phyloP scores from a whole-genome alignment of 2,797 vertebrate species.

The Chelonia mydas region DNA sequence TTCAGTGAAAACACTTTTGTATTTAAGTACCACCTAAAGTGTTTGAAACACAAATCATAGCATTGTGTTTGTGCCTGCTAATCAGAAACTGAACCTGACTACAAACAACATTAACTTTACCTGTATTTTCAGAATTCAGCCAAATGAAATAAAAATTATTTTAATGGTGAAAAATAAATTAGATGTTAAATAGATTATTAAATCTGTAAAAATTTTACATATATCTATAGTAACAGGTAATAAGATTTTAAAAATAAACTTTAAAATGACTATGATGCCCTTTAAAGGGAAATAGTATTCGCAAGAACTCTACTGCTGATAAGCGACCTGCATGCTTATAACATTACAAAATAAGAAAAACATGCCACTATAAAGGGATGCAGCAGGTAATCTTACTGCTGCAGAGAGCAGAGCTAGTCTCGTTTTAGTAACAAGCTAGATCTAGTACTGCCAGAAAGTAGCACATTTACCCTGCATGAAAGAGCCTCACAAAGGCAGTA shows the following conservation, averaged over 20 bases:
- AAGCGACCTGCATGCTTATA: neutral
- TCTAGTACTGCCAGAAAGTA: neutral
- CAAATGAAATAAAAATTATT: neutral
- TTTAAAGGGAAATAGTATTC: neutral
- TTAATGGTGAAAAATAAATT: neutral
- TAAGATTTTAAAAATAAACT: neutral
- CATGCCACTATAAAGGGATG: neutral
- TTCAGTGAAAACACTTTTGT: rapidly evolving
- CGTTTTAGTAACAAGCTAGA: neutral
- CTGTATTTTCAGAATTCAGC: neutral
- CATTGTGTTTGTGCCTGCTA: neutral
- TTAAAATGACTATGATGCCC: neutral
- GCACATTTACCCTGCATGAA: neutral
- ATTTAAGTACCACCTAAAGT: neutral
- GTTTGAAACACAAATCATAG: neutral
- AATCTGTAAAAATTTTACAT: neutral
- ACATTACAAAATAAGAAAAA: neutral
- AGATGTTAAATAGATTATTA: neutral
- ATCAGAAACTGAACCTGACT: neutral
- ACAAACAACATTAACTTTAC: neutral
- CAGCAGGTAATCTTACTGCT: rapidly evolving
- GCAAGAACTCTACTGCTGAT: rapidly evolving
- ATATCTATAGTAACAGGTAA: neutral
- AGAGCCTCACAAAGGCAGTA: neutral
- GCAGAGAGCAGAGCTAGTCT: rapidly evolving